Percentiles rank a stretch among this genome's conserved stretches.
Conservation (phyloP, 2,888 invertebrate genomes). For the Lampropteryx suffumata region DNA sequence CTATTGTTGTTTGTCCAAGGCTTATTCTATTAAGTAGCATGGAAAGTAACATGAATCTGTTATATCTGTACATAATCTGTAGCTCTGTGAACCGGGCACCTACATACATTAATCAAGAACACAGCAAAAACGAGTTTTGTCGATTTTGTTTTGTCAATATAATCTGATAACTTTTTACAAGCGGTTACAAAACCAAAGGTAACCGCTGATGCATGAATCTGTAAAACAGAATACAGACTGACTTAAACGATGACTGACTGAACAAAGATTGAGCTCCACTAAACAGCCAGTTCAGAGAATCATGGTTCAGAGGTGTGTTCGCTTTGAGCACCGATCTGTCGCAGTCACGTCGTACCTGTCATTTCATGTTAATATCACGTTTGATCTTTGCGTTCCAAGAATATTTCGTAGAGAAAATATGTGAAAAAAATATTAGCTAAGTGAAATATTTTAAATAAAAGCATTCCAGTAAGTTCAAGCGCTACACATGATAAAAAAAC, state of each 20-base stretch:
- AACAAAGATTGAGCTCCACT: conserved; percentile 3
- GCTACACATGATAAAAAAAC: conserved; percentile 11
- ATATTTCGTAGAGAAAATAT: too few relatives aligned
- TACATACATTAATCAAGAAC: too few relatives aligned
- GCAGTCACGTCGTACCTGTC: background rate
- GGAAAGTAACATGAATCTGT: too few relatives aligned
- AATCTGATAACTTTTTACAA: too few relatives aligned
- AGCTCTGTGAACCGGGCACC: too few relatives aligned
- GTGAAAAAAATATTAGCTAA: too few relatives aligned
- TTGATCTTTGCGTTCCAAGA: background rate
- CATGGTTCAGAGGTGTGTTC: background rate
- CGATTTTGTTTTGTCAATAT: too few relatives aligned
- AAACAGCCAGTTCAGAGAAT: background rate
- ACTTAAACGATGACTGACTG: conserved; percentile 3
- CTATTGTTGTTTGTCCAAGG: conserved; percentile 40
- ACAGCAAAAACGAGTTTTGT: too few relatives aligned
- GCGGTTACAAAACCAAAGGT: too few relatives aligned
- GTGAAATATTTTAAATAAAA: too few relatives aligned
- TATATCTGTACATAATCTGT: too few relatives aligned
- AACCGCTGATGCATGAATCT: too few relatives aligned
- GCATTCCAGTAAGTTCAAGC: background rate
- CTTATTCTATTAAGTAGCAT: conserved; percentile 36
- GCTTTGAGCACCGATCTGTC: conserved; percentile 1
- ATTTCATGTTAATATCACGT: background rate
- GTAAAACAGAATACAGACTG: background rate